A percentile compares a stretch with the other conserved stretches of the same genome.
Conservation (phyloP, 2,888 invertebrate species). For the Sesia apiformis region DNA sequence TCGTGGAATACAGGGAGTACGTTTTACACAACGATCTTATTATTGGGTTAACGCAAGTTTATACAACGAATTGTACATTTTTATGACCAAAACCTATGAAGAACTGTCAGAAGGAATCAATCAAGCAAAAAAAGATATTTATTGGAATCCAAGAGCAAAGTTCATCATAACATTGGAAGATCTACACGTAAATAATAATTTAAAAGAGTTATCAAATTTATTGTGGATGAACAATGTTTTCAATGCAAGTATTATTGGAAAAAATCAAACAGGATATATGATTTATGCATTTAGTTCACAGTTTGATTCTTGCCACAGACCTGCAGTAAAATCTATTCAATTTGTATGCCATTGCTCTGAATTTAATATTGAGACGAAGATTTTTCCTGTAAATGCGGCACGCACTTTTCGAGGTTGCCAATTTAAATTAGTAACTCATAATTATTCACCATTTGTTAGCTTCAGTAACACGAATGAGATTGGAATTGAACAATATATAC, state of each 20-base stretch:
- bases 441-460: conserved; percentile 22
- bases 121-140: conserved; percentile 14
- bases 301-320: conserved; percentile 6
- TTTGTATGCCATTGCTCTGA: conserved; percentile 4
- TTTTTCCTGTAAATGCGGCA: not conserved
- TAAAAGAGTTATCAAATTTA: not conserved
- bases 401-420: conserved; percentile 8
- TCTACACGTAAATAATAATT: not conserved
- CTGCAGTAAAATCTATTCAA: not conserved
- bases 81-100: conserved; percentile 14
- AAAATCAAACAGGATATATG: not conserved
- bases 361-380: conserved; percentile 1
- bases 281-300: conserved; percentile 11
- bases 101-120: conserved; percentile 17
- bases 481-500: conserved; percentile 19
- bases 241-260: not conserved
- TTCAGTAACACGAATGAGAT: conserved; percentile 9
- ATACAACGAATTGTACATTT: conserved; percentile 15
- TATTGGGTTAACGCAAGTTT: not conserved
- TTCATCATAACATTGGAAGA: conserved; percentile 7
- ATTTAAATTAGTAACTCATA: conserved; percentile 17
- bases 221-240: not conserved
- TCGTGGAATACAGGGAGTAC: not conserved
- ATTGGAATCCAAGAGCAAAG: conserved; percentile 27
- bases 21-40: not conserved